phyloP scores from a whole-genome alignment of 2,888 invertebrate genomes.

The Trypoxylon attenuatum region DNA sequence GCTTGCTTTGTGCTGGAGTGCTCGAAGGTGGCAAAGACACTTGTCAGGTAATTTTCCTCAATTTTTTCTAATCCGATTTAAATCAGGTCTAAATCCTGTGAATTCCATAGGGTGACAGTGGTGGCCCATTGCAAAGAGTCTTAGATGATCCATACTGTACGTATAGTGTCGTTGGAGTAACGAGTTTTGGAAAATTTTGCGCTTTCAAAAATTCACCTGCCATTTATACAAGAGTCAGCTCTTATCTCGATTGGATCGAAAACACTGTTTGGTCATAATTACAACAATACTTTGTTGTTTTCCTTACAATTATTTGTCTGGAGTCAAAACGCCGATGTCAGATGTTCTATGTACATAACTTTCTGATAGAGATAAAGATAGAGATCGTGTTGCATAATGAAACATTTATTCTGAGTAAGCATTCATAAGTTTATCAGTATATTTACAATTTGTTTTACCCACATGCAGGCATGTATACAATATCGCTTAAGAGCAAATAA shows the following conservation, averaged over 20 bases:
- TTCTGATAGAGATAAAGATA: too few relatives aligned
- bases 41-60: slow-evolving; percentile 74
- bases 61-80: background rate
- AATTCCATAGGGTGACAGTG: slow-evolving; percentile 79
- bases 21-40: slow-evolving; percentile 75
- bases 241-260: slow-evolving; percentile 79
- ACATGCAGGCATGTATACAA: slow-evolving; percentile 35
- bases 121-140: slow-evolving; percentile 78
- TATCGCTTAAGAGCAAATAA: slow-evolving; percentile 27
- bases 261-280: slow-evolving; percentile 76
- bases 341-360: background rate
- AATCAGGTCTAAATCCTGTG: background rate
- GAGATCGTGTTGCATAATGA: too few relatives aligned
- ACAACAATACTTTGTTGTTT: background rate
- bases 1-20: slow-evolving; percentile 77
- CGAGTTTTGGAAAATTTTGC: slow-evolving; percentile 75
- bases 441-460: slow-evolving; percentile 48
- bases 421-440: slow-evolving; percentile 26
- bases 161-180: slow-evolving; percentile 76
- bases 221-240: slow-evolving; percentile 78
- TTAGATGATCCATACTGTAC: slow-evolving; percentile 74
- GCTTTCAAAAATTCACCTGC: slow-evolving; percentile 74
- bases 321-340: background rate
- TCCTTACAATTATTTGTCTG: background rate
- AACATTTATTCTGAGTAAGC: slow-evolving; percentile 41